phyloP scores from a whole-genome alignment of 2,113 vertebrate species.

The Actenoides hombroni region DNA sequence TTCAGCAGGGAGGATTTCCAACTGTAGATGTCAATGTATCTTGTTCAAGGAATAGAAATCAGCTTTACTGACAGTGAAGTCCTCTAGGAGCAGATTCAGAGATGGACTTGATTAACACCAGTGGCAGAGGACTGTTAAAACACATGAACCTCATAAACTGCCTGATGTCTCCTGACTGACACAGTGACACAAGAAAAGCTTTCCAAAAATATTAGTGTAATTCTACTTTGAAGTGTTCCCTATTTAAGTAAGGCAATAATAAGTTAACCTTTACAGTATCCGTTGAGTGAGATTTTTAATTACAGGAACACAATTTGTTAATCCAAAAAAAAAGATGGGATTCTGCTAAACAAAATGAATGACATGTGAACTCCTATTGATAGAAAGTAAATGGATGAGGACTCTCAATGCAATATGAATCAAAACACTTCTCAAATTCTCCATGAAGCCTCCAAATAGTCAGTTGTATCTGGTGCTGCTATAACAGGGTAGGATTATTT shows the following conservation, averaged over 20 bases:
- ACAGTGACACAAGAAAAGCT: neutral
- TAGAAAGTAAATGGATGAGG: neutral
- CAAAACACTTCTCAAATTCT: neutral
- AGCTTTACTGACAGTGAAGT: neutral
- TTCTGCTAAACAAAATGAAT: neutral
- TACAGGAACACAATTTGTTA: neutral
- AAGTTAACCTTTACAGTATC: neutral
- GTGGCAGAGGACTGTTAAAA: neutral
- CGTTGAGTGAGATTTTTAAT: neutral
- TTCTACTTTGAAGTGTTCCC: neutral
- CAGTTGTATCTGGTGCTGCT: neutral
- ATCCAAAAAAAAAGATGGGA: neutral
- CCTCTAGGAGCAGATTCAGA: neutral
- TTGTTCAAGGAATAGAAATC: neutral
- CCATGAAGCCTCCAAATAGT: neutral
- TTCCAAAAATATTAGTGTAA: neutral
- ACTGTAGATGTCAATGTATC: neutral
- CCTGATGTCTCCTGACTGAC: fast-evolving
- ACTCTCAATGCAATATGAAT: neutral
- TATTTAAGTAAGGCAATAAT: neutral
- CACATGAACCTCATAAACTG: neutral
- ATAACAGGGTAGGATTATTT: neutral
- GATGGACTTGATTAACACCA: neutral
- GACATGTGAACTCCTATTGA: neutral
- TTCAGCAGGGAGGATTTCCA: neutral